phyloP scores from a whole-genome alignment of 2,113 vertebrate genomes.

The Centropus unirufus region DNA sequence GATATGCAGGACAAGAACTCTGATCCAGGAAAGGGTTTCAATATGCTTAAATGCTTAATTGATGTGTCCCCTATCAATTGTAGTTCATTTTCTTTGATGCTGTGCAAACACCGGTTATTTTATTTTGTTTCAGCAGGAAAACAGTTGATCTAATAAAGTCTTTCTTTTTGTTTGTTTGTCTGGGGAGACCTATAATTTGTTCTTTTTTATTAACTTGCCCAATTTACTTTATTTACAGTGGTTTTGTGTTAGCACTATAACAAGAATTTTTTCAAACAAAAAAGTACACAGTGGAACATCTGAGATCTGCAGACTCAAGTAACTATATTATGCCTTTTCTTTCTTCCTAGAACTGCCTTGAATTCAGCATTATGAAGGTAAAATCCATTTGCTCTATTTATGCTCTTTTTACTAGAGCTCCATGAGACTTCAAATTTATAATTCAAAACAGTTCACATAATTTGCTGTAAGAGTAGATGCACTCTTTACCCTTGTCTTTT shows the following conservation, averaged over 20 bases:
- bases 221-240: not conserved
- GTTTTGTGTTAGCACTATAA: not conserved
- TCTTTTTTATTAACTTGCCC: not conserved
- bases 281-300: fast-evolving
- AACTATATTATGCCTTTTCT: not conserved
- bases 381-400: not conserved
- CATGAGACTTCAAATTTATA: not conserved
- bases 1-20: not conserved
- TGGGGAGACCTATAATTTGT: not conserved
- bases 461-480: not conserved
- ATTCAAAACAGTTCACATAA: not conserved
- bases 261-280: not conserved
- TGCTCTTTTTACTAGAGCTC: not conserved
- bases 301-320: not conserved
- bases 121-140: not conserved
- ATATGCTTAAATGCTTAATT: not conserved
- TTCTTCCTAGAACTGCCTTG: not conserved
- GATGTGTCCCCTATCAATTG: not conserved
- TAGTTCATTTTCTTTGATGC: not conserved
- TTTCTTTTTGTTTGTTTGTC: not conserved
- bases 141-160: not conserved
- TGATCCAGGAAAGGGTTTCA: not conserved
- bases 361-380: not conserved
- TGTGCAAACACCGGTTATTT: not conserved
- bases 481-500: not conserved